Evolutionary conservation across 1,140 invertebrate species (phyloP).

Genomic region (Mya arenaria): DNA sequence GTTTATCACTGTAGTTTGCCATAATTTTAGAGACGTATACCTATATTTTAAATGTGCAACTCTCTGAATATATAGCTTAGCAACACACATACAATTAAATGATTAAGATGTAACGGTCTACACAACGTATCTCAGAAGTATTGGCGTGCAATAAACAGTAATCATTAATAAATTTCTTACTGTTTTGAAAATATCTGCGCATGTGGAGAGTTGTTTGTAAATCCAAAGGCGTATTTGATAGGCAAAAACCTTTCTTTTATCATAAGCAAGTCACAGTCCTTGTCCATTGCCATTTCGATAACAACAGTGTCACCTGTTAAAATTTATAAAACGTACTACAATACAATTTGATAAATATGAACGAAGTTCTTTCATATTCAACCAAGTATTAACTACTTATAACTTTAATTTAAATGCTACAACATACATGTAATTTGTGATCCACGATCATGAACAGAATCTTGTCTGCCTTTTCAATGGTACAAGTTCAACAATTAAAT

Average conservation of each 20-base stretch:
- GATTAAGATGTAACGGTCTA: background rate
- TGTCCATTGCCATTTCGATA: conserved; percentile 29
- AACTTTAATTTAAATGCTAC: background rate
- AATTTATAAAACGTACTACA: background rate
- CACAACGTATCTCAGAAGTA: background rate
- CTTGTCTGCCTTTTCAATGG: background rate
- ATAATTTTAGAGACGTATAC: background rate
- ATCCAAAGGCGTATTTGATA: conserved; percentile 63
- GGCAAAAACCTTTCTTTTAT: conserved; percentile 70
- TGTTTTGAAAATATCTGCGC: conserved; percentile 61
- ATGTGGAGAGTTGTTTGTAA: conserved; percentile 67
- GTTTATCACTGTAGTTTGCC: background rate
- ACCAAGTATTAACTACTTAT: background rate
- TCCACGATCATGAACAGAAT: background rate
- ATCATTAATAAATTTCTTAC: conserved; percentile 57
- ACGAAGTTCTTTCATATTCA: background rate
- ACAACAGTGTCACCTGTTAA: conserved; percentile 54
- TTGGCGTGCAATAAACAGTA: no score
- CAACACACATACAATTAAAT: background rate
- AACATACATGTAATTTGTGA: background rate
- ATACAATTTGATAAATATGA: background rate
- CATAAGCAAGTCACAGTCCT: conserved; percentile 61
- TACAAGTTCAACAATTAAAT: background rate
- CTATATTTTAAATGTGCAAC: background rate
- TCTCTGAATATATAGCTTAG: background rate